Base-by-base conservation (phyloP, 2,113 vertebrate species). In the Myrmecophaga tridactyla region DNA sequence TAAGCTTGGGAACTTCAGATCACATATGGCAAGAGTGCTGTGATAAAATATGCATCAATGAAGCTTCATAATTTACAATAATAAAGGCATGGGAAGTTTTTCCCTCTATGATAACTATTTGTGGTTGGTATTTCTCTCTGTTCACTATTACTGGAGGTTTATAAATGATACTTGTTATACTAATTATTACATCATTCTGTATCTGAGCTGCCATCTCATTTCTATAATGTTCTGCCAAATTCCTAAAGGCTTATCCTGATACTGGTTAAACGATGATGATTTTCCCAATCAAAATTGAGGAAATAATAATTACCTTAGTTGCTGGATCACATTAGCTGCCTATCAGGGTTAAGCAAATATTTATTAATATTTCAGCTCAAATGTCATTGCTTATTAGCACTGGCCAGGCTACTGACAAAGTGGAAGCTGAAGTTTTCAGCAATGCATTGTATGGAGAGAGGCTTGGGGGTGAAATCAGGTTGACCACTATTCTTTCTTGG, bases 31-130 rank as follows among this genome's bases (percentile, higher is more conserved):
- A 97, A 97, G 97, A 98, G 96, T 81, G 94, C 95, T 98, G 96
- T 98, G 98, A 98, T 98, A 98, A 98, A 99, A 98, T 98, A 98
- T 98, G 98, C 97, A 98, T 98, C 98, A 98, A 94, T 97, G 98
- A 97, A 98, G 96, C 95, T 94, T 98, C 92, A 89, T 91, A 94
- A 96, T 98, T 98, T 98, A 98, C 98, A 95, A 98, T 98, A 97
- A 98, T 97, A 98, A 98, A 98, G 96, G 97, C 97, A 94, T 56
- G 72, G 95, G 97, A 97, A 98, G 92, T 96, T 98, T 97, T 97
- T 93, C 96, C 97, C 96, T 92, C 92, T 97, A 1, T 85, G 94
- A 92, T 98, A 98, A 98, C 97, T 98, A 95, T 97, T 94, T 97
- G 88, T 98, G 97, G 86, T 95, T 98, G 84, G 83, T 96, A 82